phyloP scores from a whole-genome alignment of 2,113 vertebrate genomes.

The Mesoclemmys tuberculata region DNA sequence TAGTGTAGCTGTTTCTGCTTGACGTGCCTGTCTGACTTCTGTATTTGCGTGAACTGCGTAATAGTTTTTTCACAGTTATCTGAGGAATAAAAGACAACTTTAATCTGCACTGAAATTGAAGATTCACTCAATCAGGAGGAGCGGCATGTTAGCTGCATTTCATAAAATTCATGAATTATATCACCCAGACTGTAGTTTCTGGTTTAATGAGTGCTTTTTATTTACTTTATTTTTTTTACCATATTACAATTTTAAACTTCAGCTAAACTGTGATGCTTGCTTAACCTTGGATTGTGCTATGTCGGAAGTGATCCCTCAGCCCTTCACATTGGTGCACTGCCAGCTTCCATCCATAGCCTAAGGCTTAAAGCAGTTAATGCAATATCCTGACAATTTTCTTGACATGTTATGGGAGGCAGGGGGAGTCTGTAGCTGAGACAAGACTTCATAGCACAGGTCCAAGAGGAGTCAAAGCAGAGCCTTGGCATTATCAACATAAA shows the following conservation, averaged over 20 bases:
- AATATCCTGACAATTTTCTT: background rate
- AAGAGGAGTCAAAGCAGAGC: background rate
- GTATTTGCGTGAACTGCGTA: background rate
- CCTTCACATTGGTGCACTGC: background rate
- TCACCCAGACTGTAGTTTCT: background rate
- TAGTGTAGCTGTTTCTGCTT: background rate
- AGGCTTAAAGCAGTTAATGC: background rate
- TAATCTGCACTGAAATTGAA: conserved; percentile 5
- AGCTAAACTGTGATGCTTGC: background rate
- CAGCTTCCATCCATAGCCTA: background rate
- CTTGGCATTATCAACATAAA: background rate
- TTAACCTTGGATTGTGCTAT: background rate
- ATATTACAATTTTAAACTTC: background rate
- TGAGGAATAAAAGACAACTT: background rate
- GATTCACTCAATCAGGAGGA: background rate
- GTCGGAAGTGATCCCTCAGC: background rate
- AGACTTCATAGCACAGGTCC: background rate
- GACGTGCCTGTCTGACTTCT: background rate
- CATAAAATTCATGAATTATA: background rate
- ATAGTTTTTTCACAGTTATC: background rate
- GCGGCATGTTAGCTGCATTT: background rate
- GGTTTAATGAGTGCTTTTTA: background rate
- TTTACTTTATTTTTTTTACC: conserved; percentile 11
- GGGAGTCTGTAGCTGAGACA: background rate
- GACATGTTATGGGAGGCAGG: background rate